Evolutionary conservation across 2,113 vertebrate species (phyloP).

Genomic region (Gavia stellata): DNA sequence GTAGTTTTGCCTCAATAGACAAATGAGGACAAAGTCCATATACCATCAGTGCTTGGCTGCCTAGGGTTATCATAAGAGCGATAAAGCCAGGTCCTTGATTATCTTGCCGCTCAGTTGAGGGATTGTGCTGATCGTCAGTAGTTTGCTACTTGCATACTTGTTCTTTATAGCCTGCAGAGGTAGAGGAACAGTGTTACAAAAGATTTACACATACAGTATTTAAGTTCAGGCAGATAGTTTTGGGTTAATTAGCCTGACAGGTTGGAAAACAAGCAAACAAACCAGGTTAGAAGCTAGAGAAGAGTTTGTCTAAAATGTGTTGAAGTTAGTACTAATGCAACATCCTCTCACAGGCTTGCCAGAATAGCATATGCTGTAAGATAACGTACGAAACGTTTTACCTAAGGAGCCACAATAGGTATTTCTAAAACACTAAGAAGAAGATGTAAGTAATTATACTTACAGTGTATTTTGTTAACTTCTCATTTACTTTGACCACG

Average conservation of each 20-base stretch:
- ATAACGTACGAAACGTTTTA: background rate
- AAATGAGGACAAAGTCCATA: background rate
- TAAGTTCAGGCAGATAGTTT: background rate
- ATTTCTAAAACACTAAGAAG: background rate
- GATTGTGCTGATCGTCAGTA: conserved; percentile 84
- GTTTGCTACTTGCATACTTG: conserved; percentile 85
- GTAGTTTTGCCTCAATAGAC: background rate
- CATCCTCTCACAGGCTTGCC: background rate
- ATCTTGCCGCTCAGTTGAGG: conserved; percentile 75
- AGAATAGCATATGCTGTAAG: background rate
- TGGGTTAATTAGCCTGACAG: background rate
- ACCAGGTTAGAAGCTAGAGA: background rate
- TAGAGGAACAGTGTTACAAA: background rate
- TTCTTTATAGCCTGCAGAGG: conserved; percentile 81
- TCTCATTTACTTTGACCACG: conserved; percentile 79
- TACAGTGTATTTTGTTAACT: conserved; percentile 82
- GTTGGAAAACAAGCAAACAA: background rate
- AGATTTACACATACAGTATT: background rate
- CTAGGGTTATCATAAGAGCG: conserved; percentile 48
- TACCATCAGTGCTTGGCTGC: background rate
- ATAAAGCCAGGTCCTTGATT: conserved; percentile 75
- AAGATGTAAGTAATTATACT: conserved; percentile 30
- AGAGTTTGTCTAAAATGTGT: background rate
- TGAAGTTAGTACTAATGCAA: background rate
- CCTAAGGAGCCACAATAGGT: background rate